Base-by-base conservation (phyloP, 2,797 vertebrate genomes). In the Sciurus vulgaris region DNA sequence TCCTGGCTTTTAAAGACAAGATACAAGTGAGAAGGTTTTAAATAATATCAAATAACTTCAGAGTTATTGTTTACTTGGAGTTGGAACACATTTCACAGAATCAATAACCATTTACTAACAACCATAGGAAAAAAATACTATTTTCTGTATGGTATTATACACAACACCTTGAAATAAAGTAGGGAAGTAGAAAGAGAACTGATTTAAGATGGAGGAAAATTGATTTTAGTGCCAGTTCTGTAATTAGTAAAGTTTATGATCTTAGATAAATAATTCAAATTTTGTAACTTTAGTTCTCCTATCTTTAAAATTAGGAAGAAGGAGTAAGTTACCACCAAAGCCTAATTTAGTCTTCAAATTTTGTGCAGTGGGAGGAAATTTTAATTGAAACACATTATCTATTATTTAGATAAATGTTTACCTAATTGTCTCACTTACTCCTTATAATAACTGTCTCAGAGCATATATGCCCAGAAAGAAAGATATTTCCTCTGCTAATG, bases 301-400 rank as follows among this genome's bases (percentile, higher is more conserved):
- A 82, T 20, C 26, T 93, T 85, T 86, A 77, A 79, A 93, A 65
- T 72, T 41, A 84, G 76, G 67, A 91, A 6, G 20, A 1, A 93
- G 28, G 12, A 77, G 15, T 59, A 86, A 20, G 18, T 77, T 54
- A 84, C 61, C 7, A 65, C 10, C 6, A 76, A 79, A 30, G 35
- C 4, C 22, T 5, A 87, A 56, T 54, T 84, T 22, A 94, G 41
- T 11, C 70, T 54, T 61, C 49, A 94, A 47, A 84, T 79, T 26
- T 6, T 76, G 44, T 54, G 22, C 13, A 70, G 4, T 28, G 9
- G 22, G 83, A 63, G 18, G 15, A 10, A 17, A 88, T 5, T 56
- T 76, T 63, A 88, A 51, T 17, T 67, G 47, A 93, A 94, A 84
- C 22, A 76, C 1, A 5, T 41, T 14, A 59, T 4, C 33, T 56